Base-by-base conservation (phyloP, 64 coral and sea anemone genomes). In the Stichodactyla mertensii region DNA sequence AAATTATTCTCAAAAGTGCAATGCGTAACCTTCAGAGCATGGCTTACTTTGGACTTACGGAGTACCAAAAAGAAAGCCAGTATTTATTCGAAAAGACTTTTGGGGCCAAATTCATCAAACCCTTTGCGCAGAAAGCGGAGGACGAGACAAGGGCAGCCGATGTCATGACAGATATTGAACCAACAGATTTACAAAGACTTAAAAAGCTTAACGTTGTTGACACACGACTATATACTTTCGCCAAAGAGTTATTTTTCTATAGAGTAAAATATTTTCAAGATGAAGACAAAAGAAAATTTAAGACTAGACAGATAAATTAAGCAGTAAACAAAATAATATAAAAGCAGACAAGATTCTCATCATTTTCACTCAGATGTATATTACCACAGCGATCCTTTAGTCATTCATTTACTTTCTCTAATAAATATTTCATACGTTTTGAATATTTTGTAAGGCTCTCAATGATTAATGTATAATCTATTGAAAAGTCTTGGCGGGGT, bases 61-160 rank as follows among this genome's bases (percentile, higher is more conserved):
- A 99, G 87, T 92, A 95, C 79, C 93, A 99, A 54, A 92, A 78
- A 10, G 93, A 98, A 77, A 98, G 91, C 89, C 93, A 98, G 62
- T 98, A 95, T 61, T 94, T 98, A 77, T 98, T 98, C 84, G 93
- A 95, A 55, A 94, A 90, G 79, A 98, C 96, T 0, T 98, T 98
- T 83, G 93, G 93, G 22, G 86, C 95, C 20, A 92, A 95, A 67
- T 98, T 98, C 31, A 69, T 51, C 51, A 83, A 74, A 54, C 80
- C 84, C 0, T 98, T 98, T 27, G 79, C 55, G n/a, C 96, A 98
- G 59, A 67, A 81, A 62, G 79, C 77, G 20, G 61, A 26, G 11
- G 85, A 90, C 16, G 92, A 94, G 5, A 94, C 88, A 7, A 23
- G 74, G 66, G 84, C 88, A 11, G 61, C 57, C 0, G 84, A 81